Percentiles rank a stretch among this genome's conserved stretches.
phyloP scores from a whole-genome alignment of 2,797 vertebrate species.

The Enteromius thamalakanensis region DNA sequence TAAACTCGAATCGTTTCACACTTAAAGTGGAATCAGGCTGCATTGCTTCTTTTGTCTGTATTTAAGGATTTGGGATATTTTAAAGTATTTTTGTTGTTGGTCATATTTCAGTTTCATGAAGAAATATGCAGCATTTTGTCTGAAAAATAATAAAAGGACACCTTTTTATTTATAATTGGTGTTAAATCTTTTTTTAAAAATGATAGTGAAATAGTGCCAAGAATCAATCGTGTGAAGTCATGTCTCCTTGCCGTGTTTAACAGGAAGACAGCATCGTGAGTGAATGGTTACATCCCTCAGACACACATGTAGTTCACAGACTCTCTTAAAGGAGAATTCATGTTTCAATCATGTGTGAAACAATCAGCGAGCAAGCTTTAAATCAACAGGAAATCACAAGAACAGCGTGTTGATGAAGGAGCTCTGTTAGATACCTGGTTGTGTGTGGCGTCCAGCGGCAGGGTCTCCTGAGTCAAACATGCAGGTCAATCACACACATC shows the following conservation, averaged over 20 bases:
- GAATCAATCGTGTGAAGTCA: background rate
- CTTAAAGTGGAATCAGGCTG: background rate
- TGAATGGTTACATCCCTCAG: background rate
- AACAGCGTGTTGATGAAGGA: slow-evolving; percentile 6
- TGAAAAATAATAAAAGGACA: too few species aligned
- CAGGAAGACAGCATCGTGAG: too few species aligned
- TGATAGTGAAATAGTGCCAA: background rate
- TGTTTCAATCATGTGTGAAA: too few species aligned
- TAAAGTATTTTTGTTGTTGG: too few species aligned
- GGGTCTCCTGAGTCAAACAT: slow-evolving; percentile 82
- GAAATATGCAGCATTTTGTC: too few species aligned
- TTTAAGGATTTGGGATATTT: too few species aligned
- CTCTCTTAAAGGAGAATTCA: background rate
- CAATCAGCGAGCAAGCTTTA: background rate
- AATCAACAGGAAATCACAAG: background rate
- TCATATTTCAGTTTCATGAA: too few species aligned
- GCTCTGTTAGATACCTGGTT: slow-evolving; percentile 84
- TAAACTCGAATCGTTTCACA: too few species aligned
- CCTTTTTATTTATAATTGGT: too few species aligned
- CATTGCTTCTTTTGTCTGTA: background rate
- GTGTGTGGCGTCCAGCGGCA: slow-evolving; percentile 81
- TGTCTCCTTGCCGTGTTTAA: too few species aligned
- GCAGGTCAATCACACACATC: slow-evolving; percentile 70
- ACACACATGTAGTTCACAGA: background rate
- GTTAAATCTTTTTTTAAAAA: too few species aligned